A percentile compares a stretch with the other conserved stretches of the same genome.
Evolutionary conservation across 2,888 invertebrate genomes (phyloP).

Genomic region (Argyresthia goedartella): DNA sequence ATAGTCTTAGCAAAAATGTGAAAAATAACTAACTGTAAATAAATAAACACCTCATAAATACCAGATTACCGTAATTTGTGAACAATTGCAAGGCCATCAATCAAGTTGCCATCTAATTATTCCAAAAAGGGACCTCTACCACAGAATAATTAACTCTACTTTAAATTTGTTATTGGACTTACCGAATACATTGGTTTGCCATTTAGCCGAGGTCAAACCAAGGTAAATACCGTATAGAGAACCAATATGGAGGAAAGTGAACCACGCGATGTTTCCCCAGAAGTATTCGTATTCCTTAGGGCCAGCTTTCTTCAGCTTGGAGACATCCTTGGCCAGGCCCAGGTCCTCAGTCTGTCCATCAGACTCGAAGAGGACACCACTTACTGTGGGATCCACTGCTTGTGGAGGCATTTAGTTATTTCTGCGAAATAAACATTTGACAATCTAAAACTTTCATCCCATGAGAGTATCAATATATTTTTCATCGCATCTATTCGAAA

Average conservation of each 20-base stretch:
- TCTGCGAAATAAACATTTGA: no score
- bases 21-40: no score
- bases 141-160: no score
- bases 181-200: slow-evolving; percentile 76
- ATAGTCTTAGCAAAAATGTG: no score
- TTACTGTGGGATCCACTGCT: slow-evolving; percentile 53
- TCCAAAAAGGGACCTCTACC: no score
- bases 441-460: no score
- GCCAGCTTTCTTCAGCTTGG: slow-evolving; percentile 60
- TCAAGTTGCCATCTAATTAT: no score
- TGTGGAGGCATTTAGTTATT: slow-evolving; percentile 60
- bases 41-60: no score
- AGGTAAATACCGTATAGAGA: slow-evolving; percentile 77
- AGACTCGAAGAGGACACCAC: slow-evolving; percentile 75
- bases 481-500: no score
- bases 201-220: slow-evolving; percentile 75
- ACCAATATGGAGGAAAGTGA: slow-evolving; percentile 74
- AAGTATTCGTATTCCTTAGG: slow-evolving; percentile 70
- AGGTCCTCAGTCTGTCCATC: slow-evolving; percentile 76
- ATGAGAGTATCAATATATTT: no score
- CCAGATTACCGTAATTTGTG: no score
- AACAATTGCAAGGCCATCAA: no score
- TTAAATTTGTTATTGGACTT: slow-evolving; percentile 26
- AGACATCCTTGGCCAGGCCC: slow-evolving; percentile 70
- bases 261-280: slow-evolving; percentile 81